Evolutionary conservation across 2,113 vertebrate genomes (phyloP), one percentile per base, ranked within the genome.

Genomic region (Piaya cayana): DNA sequence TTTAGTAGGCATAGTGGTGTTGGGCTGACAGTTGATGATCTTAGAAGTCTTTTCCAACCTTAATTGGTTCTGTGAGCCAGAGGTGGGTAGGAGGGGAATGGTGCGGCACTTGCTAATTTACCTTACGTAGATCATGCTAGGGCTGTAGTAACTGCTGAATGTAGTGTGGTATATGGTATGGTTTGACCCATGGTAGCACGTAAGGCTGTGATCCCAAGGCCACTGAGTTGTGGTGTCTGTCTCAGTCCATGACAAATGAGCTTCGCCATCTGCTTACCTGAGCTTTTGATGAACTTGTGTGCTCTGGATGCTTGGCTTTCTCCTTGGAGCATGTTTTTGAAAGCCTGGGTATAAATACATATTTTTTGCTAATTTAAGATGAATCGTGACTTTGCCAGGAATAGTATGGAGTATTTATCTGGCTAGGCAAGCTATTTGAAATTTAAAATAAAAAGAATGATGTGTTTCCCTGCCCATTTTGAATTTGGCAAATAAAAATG

Each of bases 91-190:
- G 25, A 20, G 49, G 21, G 74, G n/a, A 32, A 5, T 1, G 3
- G 1, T 0, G 5, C 1, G 10, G 17, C 25, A 3, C 12, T 11
- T 11, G n/a, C 5, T 27, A 1, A 3, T 23, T 32, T 20, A 7
- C 59, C 6, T 12, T 9, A 6, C 0, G 1, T 1, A 19, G 37
- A 2, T 8, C 4, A 1, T 14, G 12, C 52, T 4, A 26, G 53
- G 45, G 15, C 65, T 25, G 30, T 10, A 15, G 53, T 12, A 29
- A 11, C 37, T 21, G 0, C 42, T 15, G 7, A 3, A 1, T 5
- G 1, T 3, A 12, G n/a, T 1, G 42, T 26, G 11, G 56, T 16
- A 0, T 16, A 2, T 17, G 45, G 16, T 2, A 1, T 2, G 52
- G 71, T 4, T 36, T 39, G 45, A 45, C 36, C 10, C 2, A 0